phyloP scores from a whole-genome alignment of 2,113 vertebrate genomes.

The Microtus richardsoni region DNA sequence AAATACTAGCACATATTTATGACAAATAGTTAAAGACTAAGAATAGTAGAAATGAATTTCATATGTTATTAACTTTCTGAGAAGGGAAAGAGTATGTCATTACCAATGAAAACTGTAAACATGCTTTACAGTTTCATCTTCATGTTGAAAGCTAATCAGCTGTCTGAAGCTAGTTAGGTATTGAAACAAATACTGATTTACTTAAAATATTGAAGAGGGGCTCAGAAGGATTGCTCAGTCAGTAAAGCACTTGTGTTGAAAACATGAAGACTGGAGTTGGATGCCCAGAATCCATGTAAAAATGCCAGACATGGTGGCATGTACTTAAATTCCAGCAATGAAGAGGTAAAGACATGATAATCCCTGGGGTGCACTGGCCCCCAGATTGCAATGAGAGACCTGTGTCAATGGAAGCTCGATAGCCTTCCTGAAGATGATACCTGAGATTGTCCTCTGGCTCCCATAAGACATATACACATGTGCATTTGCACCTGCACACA shows the following conservation, averaged over 20 bases:
- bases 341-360: not conserved
- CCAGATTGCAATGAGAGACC: not conserved
- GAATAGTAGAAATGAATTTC: slow-evolving; percentile 57
- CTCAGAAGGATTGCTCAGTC: not conserved
- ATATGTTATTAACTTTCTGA: slow-evolving; percentile 22
- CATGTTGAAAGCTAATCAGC: not conserved
- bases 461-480: not conserved
- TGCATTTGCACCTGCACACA: not conserved
- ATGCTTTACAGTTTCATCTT: not conserved
- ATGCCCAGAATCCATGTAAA: not conserved
- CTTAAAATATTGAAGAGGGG: slow-evolving; percentile 18
- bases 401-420: not conserved
- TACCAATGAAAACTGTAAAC: slow-evolving; percentile 35
- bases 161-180: slow-evolving; percentile 21
- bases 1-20: slow-evolving; percentile 47
- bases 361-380: not conserved
- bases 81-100: slow-evolving; percentile 8
- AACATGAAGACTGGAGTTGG: not conserved
- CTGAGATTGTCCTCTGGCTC: not conserved
- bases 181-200: slow-evolving; percentile 36
- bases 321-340: not conserved
- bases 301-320: not conserved
- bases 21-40: slow-evolving; percentile 36
- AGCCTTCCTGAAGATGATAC: not conserved
- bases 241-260: not conserved